Percentiles rank a stretch among this genome's conserved stretches.
phyloP scores from a whole-genome alignment of 2,113 vertebrate species.

The Cyphomyrus discorhynchus region DNA sequence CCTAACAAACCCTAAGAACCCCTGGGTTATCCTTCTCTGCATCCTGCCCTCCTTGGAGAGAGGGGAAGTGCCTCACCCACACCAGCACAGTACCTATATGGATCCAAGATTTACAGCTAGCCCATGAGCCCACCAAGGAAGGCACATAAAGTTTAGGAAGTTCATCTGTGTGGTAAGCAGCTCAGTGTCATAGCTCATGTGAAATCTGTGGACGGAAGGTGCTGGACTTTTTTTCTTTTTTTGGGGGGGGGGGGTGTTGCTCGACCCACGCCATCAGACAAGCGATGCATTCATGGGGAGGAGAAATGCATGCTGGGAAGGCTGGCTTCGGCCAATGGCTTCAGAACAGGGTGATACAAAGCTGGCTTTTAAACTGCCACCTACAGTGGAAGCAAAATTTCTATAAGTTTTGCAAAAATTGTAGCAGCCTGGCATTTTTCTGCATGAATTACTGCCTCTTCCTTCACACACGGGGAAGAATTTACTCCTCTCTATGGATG shows the following conservation, averaged over 20 bases:
- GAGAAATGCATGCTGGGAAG: slow-evolving; percentile 65
- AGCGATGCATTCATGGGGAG: slow-evolving; percentile 63
- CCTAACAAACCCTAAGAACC: slow-evolving; percentile 10
- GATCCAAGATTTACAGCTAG: slow-evolving; percentile 14
- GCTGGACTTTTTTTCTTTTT: slow-evolving; percentile 6
- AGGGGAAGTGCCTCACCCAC: slow-evolving; percentile 6
- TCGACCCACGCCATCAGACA: slow-evolving; percentile 62
- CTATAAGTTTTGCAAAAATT: slow-evolving; percentile 57
- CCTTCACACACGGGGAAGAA: slow-evolving; percentile 46
- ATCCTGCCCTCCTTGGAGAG: not conserved
- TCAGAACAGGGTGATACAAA: slow-evolving; percentile 59
- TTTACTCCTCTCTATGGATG: slow-evolving; percentile 53
- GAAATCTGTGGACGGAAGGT: slow-evolving; percentile 41
- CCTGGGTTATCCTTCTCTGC: not conserved
- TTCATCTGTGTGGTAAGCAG: slow-evolving; percentile 30
- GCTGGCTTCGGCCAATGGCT: slow-evolving; percentile 52
- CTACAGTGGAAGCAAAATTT: slow-evolving; percentile 56
- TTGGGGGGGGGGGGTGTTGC: slow-evolving; percentile 40
- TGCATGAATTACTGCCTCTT: slow-evolving; percentile 56
- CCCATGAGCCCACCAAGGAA: slow-evolving; percentile 24
- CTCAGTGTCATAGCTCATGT: slow-evolving; percentile 49
- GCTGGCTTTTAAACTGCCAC: slow-evolving; percentile 61
- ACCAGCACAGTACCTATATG: slow-evolving; percentile 20
- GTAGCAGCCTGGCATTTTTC: slow-evolving; percentile 61
- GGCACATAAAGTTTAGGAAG: slow-evolving; percentile 32